Conservation (phyloP, 2,797 vertebrate species). For the Sebastes reedi region DNA sequence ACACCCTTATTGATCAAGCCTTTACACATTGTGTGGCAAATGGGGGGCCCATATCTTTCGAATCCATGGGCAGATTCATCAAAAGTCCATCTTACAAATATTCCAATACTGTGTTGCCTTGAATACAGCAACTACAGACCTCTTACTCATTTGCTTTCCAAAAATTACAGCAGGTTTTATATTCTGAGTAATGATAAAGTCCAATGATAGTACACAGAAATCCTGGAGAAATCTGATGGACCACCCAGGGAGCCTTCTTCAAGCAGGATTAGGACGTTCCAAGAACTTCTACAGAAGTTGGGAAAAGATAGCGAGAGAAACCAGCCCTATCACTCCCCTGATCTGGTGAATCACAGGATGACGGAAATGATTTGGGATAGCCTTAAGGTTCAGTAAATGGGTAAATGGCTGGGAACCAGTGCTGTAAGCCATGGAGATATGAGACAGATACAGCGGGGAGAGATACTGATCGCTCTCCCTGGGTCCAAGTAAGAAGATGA, state of each 20-base stretch:
- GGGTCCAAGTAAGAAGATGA: constrained; percentile 53
- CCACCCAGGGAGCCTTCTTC: constrained; percentile 51
- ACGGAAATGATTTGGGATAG: constrained; percentile 49
- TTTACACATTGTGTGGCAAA: constrained; percentile 19
- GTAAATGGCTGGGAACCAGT: constrained; percentile 60
- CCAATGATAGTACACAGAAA: not conserved
- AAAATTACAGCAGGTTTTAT: not conserved
- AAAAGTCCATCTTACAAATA: not conserved
- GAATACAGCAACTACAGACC: not conserved
- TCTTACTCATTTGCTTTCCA: not conserved
- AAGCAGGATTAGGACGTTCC: constrained; percentile 41
- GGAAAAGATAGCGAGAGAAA: constrained; percentile 49
- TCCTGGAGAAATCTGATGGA: constrained; percentile 32
- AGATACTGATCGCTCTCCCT: constrained; percentile 64
- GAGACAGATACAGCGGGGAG: constrained; percentile 50
- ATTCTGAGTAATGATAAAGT: constrained; percentile 8
- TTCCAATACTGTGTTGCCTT: not conserved
- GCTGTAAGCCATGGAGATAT: constrained; percentile 54
- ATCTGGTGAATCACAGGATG: constrained; percentile 56
- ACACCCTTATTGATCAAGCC: constrained; percentile 16
- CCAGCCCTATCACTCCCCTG: constrained; percentile 37
- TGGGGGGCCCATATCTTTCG: not conserved
- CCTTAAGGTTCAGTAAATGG: constrained; percentile 40
- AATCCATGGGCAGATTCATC: constrained; percentile 20
- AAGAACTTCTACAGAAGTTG: constrained; percentile 23